phyloP scores from a whole-genome alignment of 2,797 vertebrate genomes.

The Schizopygopsis pylzovi region DNA sequence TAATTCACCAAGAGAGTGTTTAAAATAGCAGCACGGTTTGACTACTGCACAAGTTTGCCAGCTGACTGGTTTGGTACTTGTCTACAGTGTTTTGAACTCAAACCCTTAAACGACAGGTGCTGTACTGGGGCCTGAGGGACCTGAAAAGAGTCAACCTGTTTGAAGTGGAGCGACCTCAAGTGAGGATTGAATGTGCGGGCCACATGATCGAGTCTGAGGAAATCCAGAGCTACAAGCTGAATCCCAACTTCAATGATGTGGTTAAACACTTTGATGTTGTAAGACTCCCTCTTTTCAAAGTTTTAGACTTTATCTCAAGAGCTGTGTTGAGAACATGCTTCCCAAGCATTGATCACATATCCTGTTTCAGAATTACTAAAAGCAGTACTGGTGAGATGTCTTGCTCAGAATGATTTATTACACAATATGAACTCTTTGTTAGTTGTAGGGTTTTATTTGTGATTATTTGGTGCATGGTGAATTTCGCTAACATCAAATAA shows the following conservation, averaged over 20 bases:
- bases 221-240: slow-evolving; percentile 81
- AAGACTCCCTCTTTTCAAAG: slow-evolving; percentile 65
- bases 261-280: slow-evolving; percentile 90
- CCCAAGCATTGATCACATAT: neutral
- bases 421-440: neutral
- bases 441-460: neutral
- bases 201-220: slow-evolving; percentile 89
- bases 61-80: neutral
- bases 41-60: neutral
- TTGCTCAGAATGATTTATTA: neutral
- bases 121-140: slow-evolving; percentile 93
- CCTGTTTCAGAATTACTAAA: slow-evolving; percentile 43
- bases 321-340: slow-evolving; percentile 3
- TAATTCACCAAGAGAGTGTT: neutral
- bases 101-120: slow-evolving; percentile 75
- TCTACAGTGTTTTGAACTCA: slow-evolving; percentile 9
- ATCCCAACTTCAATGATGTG: slow-evolving; percentile 89
- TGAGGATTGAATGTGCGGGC: slow-evolving; percentile 90
- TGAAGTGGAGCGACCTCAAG: slow-evolving; percentile 89
- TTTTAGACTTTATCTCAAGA: slow-evolving; percentile 23
- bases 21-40: neutral
- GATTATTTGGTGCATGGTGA: slow-evolving; percentile 1
- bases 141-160: slow-evolving; percentile 91
- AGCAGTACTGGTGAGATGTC: slow-evolving; percentile 77
- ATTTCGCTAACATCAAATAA: neutral